Evolutionary conservation across 2,113 vertebrate species (phyloP).

Genomic region (Pseudonaja textilis): DNA sequence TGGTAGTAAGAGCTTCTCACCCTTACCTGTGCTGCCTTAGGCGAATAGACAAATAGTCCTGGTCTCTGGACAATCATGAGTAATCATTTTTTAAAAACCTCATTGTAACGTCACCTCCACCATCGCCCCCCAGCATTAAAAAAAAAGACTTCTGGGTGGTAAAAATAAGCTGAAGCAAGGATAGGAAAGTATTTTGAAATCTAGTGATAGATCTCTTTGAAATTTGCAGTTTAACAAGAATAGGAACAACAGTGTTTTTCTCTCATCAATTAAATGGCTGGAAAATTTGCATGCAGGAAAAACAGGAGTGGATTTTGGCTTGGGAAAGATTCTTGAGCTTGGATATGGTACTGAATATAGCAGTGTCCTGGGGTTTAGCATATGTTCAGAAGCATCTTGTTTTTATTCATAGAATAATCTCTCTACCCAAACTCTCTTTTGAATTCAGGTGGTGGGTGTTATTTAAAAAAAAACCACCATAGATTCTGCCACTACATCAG

Average conservation of each 20-base stretch:
- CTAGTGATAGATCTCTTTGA: background rate
- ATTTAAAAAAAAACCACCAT: background rate
- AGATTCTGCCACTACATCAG: background rate
- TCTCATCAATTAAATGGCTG: background rate
- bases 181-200: background rate
- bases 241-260: background rate
- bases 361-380: background rate
- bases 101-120: background rate
- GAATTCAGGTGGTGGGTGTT: background rate
- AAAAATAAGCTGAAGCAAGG: background rate
- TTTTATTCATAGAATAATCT: background rate
- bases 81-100: background rate
- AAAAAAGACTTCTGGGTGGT: background rate
- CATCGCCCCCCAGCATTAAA: background rate
- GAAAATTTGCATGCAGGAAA: background rate
- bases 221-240: background rate
- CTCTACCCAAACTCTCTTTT: background rate
- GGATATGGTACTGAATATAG: background rate
- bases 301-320: background rate
- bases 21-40: conserved; percentile 35
- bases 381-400: background rate
- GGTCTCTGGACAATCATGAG: background rate
- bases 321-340: background rate
- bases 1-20: conserved; percentile 29
- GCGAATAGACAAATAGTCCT: conserved; percentile 10